Percentiles rank a stretch among this genome's conserved stretches.
These are phyloP conservation scores for Hyla sarda DNA, from an alignment of 2,113 vertebrate genomes.

Conservation along the genomic window DNA sequence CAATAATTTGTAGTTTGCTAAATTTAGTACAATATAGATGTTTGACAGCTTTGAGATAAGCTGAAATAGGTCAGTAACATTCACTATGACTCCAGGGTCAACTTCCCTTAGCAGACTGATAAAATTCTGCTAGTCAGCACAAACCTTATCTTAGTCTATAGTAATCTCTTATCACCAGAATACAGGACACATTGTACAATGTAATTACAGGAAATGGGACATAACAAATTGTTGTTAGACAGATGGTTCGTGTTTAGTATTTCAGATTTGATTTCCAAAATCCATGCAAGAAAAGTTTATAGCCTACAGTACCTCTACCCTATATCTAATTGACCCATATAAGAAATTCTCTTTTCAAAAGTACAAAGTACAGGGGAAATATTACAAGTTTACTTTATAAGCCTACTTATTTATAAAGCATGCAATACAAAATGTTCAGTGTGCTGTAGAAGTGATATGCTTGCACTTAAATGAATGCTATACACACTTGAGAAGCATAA, in stretches of 20 bases:
- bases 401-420: neutral
- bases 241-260: neutral
- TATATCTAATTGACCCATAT: no score
- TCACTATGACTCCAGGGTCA: neutral
- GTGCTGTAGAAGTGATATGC: no score
- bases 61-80: neutral
- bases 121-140: neutral
- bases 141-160: neutral
- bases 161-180: constrained; percentile 10
- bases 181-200: neutral
- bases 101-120: neutral
- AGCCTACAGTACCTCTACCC: no score
- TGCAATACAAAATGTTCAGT: no score
- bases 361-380: no score
- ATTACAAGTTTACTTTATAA: no score
- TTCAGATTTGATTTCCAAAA: neutral
- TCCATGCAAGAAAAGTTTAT: no score
- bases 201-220: neutral
- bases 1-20: no score
- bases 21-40: no score
- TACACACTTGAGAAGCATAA: no score
- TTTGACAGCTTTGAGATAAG: neutral
- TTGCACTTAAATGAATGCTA: no score
- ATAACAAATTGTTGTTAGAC: neutral
- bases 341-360: no score